Evolutionary conservation across 2,797 vertebrate species (phyloP), one percentile per base, ranked within the genome.

Genomic region (Acrocephalus scirpaceus): DNA sequence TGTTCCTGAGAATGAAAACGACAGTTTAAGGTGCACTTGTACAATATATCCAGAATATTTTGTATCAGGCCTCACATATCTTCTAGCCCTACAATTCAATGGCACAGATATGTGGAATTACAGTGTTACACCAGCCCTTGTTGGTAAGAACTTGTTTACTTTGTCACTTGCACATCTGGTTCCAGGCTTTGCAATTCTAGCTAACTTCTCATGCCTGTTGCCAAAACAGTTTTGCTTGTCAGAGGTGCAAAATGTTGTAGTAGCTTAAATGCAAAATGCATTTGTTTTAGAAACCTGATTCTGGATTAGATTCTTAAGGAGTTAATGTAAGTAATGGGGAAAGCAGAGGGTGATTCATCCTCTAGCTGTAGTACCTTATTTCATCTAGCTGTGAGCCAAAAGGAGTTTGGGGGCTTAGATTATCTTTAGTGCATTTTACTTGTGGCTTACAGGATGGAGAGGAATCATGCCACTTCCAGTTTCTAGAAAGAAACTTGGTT

Each of bases 141-240:
- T 93, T 71, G 96, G 97, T 97, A 95, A 97, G 97, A 62, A 58
- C 10, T n/a, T 74, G 22, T 75, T 91, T 84, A 8, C 18, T 93
- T 81, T 92, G 60, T 91, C 75, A 48, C 71, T 27, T 51, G 47
- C 10, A 23, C n/a, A 18, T 70, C 45, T 84, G 36, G 14, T 74
- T 92, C 45, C 42, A 88, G 51, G 74, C 88, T 86, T 88, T 79
- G 62, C 74, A 47, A 18, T 90, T 34, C 34, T 67, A 57, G 8
- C 60, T 73, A n/a, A 50, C 18, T 71, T 40, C n/a, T 90, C 13
- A 5, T 75, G 77, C 30, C 0, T 4, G 19, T 77, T n/a, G 8
- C 61, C 34, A 27, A 26, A 84, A 70, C 18, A 34, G 25, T 16
- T 71, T 86, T 88, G 36, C 45, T 58, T 77, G 9, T 16, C 29